Base-by-base conservation (phyloP, 2,797 vertebrate species). In the Sebastiscus albofasciatus region DNA sequence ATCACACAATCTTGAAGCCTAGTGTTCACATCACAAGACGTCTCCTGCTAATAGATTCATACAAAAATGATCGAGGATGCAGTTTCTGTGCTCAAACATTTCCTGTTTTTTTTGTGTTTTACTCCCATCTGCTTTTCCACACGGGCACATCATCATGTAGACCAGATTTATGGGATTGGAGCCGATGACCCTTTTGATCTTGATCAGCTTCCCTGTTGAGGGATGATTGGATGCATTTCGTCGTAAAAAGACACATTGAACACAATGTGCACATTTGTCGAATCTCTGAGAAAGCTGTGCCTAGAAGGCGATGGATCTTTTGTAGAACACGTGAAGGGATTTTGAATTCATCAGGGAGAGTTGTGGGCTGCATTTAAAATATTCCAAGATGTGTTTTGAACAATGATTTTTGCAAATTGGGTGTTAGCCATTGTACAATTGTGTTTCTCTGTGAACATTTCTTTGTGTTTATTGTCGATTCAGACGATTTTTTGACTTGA, bases 111-210 rank as follows among this genome's bases (percentile, higher is more conserved):
- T 87, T 33, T 54, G 39, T 31, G 13, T 69, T 83, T 66, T 61
- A 46, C 42, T 59, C 52, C 26, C 55, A 71, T 31, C n/a, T 81
- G 77, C 26, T 67, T 72, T 68, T 66, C 71, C 82, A 33, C 69
- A 70, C 31, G 42, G 10, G 42, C 54, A 36, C 11, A 59, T 75
- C 5, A 60, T 54, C 64, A 52, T 52, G 59, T 27, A 33, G 59
- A 54, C 16, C 60, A 65, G 24, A 81, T 83, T 81, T 67, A 85
- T 68, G 20, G 64, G 54, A 71, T 13, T 49, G 72, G 26, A 84
- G 33, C 64, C 60, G 31, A 80, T 76, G 82, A 87, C 64, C 71
- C 34, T n/a, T 67, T 82, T 86, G 66, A 82, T 80, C 66, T 81
- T 72, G 59, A 72, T 82, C 64, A 78, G 16, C n/a, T 70, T 10